phyloP scores from a whole-genome alignment of 2,113 vertebrate species.

The Alethe diademata region DNA sequence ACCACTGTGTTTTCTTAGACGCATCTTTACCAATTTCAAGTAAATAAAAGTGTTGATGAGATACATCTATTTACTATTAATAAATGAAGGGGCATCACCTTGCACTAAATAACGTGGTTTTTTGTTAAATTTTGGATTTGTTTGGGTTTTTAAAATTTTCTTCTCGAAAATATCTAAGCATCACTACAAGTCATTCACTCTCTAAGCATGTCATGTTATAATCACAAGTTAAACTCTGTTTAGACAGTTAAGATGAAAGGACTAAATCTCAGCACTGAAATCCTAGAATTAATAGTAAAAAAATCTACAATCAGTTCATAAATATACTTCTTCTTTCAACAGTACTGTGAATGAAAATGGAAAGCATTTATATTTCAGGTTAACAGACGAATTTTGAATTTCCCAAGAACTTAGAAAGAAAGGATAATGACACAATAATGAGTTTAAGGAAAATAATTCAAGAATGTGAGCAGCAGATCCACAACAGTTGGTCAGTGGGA shows the following conservation, averaged over 20 bases:
- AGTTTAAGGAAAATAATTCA: background rate
- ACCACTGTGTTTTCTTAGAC: background rate
- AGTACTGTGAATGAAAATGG: background rate
- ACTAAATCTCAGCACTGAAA: background rate
- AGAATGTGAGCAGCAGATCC: accelerated
- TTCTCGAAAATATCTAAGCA: background rate
- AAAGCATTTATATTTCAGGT: background rate
- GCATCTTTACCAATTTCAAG: accelerated
- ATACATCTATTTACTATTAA: background rate
- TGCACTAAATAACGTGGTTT: background rate
- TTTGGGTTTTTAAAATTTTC: background rate
- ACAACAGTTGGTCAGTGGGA: accelerated
- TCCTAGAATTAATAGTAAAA: background rate
- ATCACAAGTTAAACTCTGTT: background rate
- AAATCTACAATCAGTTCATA: accelerated
- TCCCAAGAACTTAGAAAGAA: background rate
- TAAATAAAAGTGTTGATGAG: background rate
- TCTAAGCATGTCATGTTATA: background rate
- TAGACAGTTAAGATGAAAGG: background rate
- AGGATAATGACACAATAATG: background rate
- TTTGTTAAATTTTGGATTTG: accelerated
- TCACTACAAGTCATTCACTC: background rate
- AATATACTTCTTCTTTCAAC: background rate
- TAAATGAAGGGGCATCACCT: background rate
- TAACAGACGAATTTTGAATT: background rate